Percentiles rank a stretch among this genome's conserved stretches.
phyloP scores from a whole-genome alignment of 2,888 invertebrate genomes.

The Brachyopa scutellaris region DNA sequence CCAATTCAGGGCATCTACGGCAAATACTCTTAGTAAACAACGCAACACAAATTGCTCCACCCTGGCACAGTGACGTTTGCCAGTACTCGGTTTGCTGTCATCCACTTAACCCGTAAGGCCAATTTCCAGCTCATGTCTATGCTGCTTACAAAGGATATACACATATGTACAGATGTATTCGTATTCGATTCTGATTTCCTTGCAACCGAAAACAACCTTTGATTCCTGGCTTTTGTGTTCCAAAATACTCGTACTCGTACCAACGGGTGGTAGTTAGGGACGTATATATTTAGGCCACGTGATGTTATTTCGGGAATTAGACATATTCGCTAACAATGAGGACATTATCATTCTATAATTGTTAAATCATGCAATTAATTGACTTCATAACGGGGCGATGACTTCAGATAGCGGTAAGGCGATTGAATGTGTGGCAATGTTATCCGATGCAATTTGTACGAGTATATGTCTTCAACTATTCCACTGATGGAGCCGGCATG shows the following conservation, averaged over 20 bases:
- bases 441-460: background rate
- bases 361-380: slow-evolving; percentile 31
- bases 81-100: background rate
- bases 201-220: slow-evolving; percentile 8
- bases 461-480: background rate
- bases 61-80: background rate
- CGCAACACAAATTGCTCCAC: too few relatives aligned
- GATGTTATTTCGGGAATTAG: slow-evolving; percentile 21
- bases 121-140: background rate
- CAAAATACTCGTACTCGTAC: slow-evolving; percentile 4
- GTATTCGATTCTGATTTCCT: background rate
- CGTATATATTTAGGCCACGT: slow-evolving; percentile 12
- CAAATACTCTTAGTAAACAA: too few relatives aligned
- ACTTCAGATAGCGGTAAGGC: background rate
- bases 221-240: slow-evolving; percentile 19
- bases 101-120: background rate
- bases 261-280: background rate
- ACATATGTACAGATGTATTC: background rate
- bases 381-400: slow-evolving; percentile 22
- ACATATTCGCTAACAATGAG: background rate
- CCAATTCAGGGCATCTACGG: too few relatives aligned
- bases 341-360: slow-evolving; percentile 22
- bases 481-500: background rate
- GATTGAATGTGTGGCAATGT: slow-evolving; percentile 1
- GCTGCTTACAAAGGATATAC: background rate